Conservation (phyloP, 2,113 vertebrate species). For the Catharus minimus region DNA sequence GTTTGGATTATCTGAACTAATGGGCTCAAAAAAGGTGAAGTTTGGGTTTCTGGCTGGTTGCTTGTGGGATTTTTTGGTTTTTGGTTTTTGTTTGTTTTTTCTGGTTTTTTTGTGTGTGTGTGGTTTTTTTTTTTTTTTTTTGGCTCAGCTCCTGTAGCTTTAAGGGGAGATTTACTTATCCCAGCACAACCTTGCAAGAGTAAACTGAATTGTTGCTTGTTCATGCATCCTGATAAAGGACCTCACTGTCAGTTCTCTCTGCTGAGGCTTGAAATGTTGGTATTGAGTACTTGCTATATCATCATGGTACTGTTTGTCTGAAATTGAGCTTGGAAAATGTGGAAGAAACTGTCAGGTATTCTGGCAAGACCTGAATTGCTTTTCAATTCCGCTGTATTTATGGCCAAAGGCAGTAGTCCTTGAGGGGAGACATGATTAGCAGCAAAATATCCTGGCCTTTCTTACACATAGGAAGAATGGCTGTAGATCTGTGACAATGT, state of each 20-base stretch:
- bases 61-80: too few species aligned
- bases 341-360: not conserved
- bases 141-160: not conserved
- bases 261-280: slow-evolving; percentile 10
- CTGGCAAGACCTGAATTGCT: slow-evolving; percentile 28
- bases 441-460: not conserved
- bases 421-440: not conserved
- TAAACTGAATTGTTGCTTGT: slow-evolving; percentile 29
- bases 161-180: slow-evolving; percentile 37
- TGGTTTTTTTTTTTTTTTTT: not conserved
- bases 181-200: not conserved
- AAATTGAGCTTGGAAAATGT: slow-evolving; percentile 28
- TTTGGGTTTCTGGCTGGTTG: not conserved
- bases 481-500: not conserved
- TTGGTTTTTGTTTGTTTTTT: not conserved
- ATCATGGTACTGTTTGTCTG: slow-evolving; percentile 12
- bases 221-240: slow-evolving; percentile 42
- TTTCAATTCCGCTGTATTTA: slow-evolving; percentile 4
- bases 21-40: not conserved
- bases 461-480: not conserved
- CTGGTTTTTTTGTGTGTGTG: too few species aligned
- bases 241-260: not conserved
- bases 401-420: not conserved
- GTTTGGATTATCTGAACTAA: slow-evolving; percentile 1
- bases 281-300: slow-evolving; percentile 30